These are phyloP conservation scores for Epizoanthus rinbou DNA, from an alignment of 92 coral and sea anemone species.

Conservation along the genomic window DNA sequence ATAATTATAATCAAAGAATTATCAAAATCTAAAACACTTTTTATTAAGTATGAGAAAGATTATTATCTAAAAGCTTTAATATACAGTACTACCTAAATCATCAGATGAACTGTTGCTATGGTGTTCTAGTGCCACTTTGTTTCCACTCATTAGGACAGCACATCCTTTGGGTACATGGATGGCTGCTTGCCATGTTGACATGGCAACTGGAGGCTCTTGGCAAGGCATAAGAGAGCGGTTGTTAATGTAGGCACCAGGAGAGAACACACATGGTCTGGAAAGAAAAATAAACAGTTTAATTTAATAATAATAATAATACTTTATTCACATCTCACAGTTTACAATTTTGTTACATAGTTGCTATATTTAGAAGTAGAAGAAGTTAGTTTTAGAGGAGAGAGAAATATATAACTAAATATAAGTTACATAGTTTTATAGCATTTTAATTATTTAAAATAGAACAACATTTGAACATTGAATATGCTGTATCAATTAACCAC, in stretches of 20 bases:
- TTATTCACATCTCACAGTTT: too few species aligned
- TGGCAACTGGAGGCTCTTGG: conserved; percentile 99
- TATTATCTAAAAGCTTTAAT: not conserved
- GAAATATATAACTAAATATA: too few species aligned
- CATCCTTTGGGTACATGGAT: conserved; percentile 95
- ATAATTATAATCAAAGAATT: too few species aligned
- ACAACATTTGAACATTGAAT: not conserved
- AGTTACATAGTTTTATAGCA: not conserved
- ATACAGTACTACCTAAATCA: conserved; percentile 57
- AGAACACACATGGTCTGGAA: conserved; percentile 87
- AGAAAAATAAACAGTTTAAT: not conserved
- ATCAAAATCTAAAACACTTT: too few species aligned
- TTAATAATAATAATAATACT: too few species aligned
- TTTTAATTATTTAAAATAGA: not conserved
- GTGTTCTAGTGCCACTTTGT: conserved; percentile 57
- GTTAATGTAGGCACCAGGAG: conserved; percentile 99
- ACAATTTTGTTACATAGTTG: too few species aligned
- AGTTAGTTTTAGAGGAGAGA: too few species aligned
- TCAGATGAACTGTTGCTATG: conserved; percentile 16
- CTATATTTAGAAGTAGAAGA: too few species aligned
- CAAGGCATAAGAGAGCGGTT: conserved; percentile 99
- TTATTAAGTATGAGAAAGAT: not conserved
- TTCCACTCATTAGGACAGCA: conserved; percentile 92
- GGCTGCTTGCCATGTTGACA: conserved; percentile 99
- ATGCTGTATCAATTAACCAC: too few species aligned